Percentiles rank a stretch among this genome's conserved stretches.
Evolutionary conservation across 2,113 vertebrate genomes (phyloP).

Genomic region (Mormyrus lacerda): DNA sequence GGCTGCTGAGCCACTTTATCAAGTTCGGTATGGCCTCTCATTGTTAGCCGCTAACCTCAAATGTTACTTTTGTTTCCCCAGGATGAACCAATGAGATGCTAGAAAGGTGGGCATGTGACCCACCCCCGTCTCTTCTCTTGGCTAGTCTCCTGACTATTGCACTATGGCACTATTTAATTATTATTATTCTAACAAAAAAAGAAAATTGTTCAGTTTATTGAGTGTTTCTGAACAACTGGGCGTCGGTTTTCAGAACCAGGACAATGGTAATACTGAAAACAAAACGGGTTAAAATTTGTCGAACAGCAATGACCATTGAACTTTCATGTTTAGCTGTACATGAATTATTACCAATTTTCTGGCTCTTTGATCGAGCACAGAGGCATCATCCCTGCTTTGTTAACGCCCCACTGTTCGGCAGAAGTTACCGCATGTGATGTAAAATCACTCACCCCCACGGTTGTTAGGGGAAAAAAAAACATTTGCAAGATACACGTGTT

Average conservation of each 20-base stretch:
- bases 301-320: not conserved
- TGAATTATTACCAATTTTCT: not conserved
- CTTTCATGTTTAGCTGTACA: not conserved
- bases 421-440: not conserved
- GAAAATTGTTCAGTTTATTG: not conserved
- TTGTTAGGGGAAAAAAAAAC: not conserved
- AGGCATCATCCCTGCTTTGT: not conserved
- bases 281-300: not conserved
- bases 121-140: not conserved
- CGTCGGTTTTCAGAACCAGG: not conserved
- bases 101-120: not conserved
- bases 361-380: not conserved
- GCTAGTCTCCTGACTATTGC: not conserved
- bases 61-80: constrained; percentile 15
- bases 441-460: not conserved
- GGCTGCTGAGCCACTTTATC: constrained; percentile 13
- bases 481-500: not conserved
- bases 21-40: not conserved
- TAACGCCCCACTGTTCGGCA: not conserved
- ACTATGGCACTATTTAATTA: not conserved
- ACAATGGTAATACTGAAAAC: not conserved
- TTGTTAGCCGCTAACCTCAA: constrained; percentile 10
- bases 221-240: not conserved
- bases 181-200: not conserved
- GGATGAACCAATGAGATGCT: not conserved